Evolutionary conservation across 1,140 invertebrate species (phyloP).

Genomic region (Bombus terrestris): DNA sequence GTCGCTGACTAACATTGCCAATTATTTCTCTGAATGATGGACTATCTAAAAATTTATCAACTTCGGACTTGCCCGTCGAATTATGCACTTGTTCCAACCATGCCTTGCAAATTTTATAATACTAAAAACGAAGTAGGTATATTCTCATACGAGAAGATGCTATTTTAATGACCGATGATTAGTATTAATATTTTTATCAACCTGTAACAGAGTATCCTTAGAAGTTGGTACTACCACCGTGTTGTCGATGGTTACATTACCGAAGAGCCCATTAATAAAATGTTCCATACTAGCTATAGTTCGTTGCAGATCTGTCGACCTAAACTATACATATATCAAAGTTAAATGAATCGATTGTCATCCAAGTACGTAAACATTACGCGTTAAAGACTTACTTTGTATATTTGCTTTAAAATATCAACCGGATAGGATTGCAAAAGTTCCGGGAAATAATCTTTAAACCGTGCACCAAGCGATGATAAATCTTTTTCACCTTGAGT

Average conservation of each 20-base stretch:
- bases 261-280: constrained; percentile 78
- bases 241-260: constrained; percentile 51
- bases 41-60: constrained; percentile 76
- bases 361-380: not conserved
- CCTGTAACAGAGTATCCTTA: constrained; percentile 73
- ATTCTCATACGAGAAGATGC: not conserved
- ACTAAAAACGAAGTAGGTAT: constrained; percentile 54
- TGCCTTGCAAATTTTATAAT: constrained; percentile 68
- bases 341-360: not conserved
- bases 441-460: constrained; percentile 25
- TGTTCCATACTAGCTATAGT: constrained; percentile 69
- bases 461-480: constrained; percentile 68
- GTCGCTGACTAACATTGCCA: constrained; percentile 76
- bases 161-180: not conserved
- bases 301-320: constrained; percentile 28
- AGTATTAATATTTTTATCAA: constrained; percentile 20
- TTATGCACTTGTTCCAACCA: constrained; percentile 71
- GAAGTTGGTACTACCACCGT: constrained; percentile 26
- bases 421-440: not conserved
- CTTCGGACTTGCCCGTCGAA: constrained; percentile 70
- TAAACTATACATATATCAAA: constrained; percentile 31
- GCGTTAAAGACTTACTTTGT: not conserved
- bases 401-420: not conserved
- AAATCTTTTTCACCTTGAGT: constrained; percentile 75
- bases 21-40: constrained; percentile 74